Evolutionary conservation across 1,140 invertebrate species (phyloP), one percentile per base, ranked within the genome.

Genomic region (Sminthurides bifidus): DNA sequence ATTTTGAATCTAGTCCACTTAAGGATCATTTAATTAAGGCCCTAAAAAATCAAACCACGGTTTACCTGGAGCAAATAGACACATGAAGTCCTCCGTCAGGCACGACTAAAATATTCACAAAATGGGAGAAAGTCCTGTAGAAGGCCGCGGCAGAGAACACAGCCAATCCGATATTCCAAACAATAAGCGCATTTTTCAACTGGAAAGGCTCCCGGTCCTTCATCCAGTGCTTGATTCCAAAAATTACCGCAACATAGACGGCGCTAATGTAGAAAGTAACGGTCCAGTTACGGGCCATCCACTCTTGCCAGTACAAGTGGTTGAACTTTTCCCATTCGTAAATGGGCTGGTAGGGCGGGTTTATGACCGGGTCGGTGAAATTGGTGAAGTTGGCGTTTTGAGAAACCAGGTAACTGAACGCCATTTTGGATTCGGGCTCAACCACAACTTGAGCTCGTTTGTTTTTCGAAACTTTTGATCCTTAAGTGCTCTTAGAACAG

Each of bases 261-360:
- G 83, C 84, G 44, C 87, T 84, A 69, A 86, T 89, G 68, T 89
- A 92, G 71, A 97, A 88, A 41, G 87, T 87, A 68, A 85, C 81
- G 35, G 85, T 87, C 93, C 93, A 98, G 72, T 97, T 90, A 58
- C 87, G 80, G 38, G 81, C 78, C 92, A 98, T 96, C 91, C 93
- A 98, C 71, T 82, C 80, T 65, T 84, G 79, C 63, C 52, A 55
- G 35, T 43, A 19, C 4, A 43, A 45, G 17, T 59, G 49, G 24
- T 63, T 43, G 26, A 63, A 61, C 24, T 59, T 17, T 58, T 63
- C 61, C 50, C 50, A 63, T 1, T 41, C 23, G 37, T 37, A 60
- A 24, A 38, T 19, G 17, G 37, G 43, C 3, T 51, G 29, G 38
- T 59, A 59, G 6, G 41, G 26, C 6, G 49, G 38, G 27, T 59